These are phyloP conservation scores for Anolis apletophallus DNA, from an alignment of 2,797 vertebrate species.

Conservation along the genomic window DNA sequence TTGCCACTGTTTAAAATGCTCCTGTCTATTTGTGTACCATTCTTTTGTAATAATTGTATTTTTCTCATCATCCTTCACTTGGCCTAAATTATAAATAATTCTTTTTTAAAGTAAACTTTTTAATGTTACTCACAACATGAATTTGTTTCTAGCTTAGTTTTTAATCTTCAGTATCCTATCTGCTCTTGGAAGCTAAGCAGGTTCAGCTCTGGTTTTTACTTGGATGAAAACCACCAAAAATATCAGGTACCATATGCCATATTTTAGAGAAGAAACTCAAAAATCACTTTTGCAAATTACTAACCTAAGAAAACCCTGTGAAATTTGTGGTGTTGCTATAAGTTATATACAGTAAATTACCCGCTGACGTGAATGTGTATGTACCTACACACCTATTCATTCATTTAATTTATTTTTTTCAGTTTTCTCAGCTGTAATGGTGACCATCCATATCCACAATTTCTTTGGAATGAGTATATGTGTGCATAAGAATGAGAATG, in stretches of 20 bases:
- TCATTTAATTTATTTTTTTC: not conserved
- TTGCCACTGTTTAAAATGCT: conserved; percentile 41
- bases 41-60: not conserved
- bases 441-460: not conserved
- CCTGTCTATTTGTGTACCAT: conserved; percentile 33
- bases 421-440: not conserved
- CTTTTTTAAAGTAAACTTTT: conserved; percentile 26
- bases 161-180: not conserved
- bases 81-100: not conserved
- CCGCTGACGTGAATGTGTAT: too few species aligned
- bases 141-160: conserved; percentile 30
- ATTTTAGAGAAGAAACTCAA: too few species aligned
- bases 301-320: too few species aligned
- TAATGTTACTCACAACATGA: conserved; percentile 3
- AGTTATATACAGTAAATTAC: too few species aligned
- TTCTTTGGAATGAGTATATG: not conserved
- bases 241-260: too few species aligned
- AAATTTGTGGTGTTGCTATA: too few species aligned
- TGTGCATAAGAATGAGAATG: not conserved
- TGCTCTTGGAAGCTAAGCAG: too few species aligned
- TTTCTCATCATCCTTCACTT: not conserved
- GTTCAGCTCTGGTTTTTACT: not conserved
- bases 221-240: too few species aligned
- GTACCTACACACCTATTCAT: not conserved
- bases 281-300: too few species aligned